phyloP scores from a whole-genome alignment of 1,140 invertebrate genomes.

The Hyphantria cunea region DNA sequence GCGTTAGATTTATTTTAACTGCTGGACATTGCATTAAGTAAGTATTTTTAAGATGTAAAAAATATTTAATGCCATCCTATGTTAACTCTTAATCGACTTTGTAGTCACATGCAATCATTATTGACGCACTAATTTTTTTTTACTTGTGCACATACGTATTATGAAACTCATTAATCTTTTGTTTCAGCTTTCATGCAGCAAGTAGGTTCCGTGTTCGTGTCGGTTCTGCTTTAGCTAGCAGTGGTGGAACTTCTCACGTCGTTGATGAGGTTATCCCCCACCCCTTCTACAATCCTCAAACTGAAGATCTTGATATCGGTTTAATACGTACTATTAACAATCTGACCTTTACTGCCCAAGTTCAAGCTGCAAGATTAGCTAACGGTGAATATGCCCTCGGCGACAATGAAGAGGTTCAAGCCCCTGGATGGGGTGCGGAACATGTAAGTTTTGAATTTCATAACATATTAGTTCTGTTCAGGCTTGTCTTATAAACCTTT shows the following conservation, averaged over 20 bases:
- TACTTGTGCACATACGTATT: too few relatives aligned
- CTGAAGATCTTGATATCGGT: conserved; percentile 85
- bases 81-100: too few relatives aligned
- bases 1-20: not conserved
- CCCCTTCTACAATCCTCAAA: conserved; percentile 80
- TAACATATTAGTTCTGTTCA: not conserved
- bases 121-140: too few relatives aligned
- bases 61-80: too few relatives aligned
- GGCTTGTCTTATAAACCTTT: too few relatives aligned
- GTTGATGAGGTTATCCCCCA: conserved; percentile 62
- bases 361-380: conserved; percentile 38
- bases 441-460: conserved; percentile 35
- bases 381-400: conserved; percentile 40
- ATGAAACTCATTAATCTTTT: too few relatives aligned
- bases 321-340: conserved; percentile 81
- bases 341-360: conserved; percentile 51
- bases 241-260: conserved; percentile 31
- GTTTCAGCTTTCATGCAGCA: conserved; percentile 6
- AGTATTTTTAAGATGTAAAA: too few relatives aligned
- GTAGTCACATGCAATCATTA: too few relatives aligned
- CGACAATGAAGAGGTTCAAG: conserved; percentile 48
- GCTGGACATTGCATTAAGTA: not conserved
- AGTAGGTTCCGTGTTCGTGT: conserved; percentile 40
- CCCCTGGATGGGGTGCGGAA: conserved; percentile 54
- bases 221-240: conserved; percentile 38